A percentile compares a stretch with the other conserved stretches of the same genome.
Evolutionary conservation across 2,113 vertebrate genomes (phyloP).

Genomic region (Corapipo altera): DNA sequence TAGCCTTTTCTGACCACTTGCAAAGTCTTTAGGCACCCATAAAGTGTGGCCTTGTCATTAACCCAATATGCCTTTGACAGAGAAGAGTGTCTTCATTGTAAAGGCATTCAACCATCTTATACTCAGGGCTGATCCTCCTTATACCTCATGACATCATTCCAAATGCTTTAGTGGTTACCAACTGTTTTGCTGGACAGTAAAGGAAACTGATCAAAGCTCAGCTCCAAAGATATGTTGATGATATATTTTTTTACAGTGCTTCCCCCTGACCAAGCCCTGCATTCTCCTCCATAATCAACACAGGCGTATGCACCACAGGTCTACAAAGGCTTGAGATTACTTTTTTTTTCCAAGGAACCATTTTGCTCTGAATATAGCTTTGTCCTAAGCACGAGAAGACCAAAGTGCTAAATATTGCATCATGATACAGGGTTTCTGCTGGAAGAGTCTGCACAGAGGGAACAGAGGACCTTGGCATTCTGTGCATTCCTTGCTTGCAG

Average conservation of each 20-base stretch:
- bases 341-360: background rate
- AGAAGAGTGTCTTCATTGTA: slow-evolving; percentile 6
- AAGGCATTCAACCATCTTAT: slow-evolving; percentile 16
- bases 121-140: background rate
- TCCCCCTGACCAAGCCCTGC: background rate
- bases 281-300: slow-evolving; percentile 15
- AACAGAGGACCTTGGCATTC: background rate
- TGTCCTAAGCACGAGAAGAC: background rate
- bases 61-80: background rate
- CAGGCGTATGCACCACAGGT: rapidly evolving
- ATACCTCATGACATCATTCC: slow-evolving; percentile 20
- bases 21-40: background rate
- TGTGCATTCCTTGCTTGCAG: slow-evolving; percentile 37
- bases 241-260: background rate
- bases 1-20: background rate
- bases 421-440: background rate
- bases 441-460: background rate
- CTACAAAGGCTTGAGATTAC: background rate
- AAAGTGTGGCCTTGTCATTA: background rate
- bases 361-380: background rate
- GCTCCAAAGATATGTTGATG: background rate
- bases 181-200: slow-evolving; percentile 1
- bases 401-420: slow-evolving; percentile 17
- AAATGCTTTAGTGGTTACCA: slow-evolving; percentile 41
- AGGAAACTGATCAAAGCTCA: slow-evolving; percentile 44